Conservation (phyloP, 2,888 invertebrate species). For the Drosophila birchii region DNA sequence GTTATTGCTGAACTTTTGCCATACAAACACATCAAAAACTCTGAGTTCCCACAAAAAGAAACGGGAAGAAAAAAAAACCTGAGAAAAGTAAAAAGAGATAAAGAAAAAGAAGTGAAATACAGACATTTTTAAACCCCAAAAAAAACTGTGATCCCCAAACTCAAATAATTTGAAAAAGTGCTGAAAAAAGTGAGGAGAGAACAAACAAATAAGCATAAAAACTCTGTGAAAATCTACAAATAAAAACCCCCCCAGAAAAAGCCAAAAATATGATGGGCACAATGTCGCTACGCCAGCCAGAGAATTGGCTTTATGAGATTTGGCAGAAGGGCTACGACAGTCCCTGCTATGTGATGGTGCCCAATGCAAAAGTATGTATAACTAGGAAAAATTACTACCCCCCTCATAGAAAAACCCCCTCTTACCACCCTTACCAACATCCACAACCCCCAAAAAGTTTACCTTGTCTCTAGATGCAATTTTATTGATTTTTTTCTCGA, state of each 20-base stretch:
- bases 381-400: conserved; percentile 4
- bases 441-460: conserved; percentile 24
- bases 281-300: conserved; percentile 84
- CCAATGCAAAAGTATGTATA: conserved; percentile 88
- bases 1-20: conserved; percentile 82
- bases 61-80: conserved; percentile 27
- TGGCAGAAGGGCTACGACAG: conserved; percentile 88
- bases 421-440: neutral
- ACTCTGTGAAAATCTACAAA: conserved; percentile 9
- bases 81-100: conserved; percentile 27
- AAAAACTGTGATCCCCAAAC: conserved; percentile 39
- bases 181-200: conserved; percentile 35
- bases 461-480: conserved; percentile 52
- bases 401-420: neutral
- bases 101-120: conserved; percentile 27
- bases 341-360: conserved; percentile 89
- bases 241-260: conserved; percentile 13
- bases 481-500: conserved; percentile 48
- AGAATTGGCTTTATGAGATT: conserved; percentile 88
- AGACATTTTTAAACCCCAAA: conserved; percentile 7
- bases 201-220: conserved; percentile 13
- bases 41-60: conserved; percentile 29
- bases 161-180: conserved; percentile 46
- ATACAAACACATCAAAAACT: conserved; percentile 55
- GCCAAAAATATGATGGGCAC: conserved; percentile 83